Evolutionary conservation across 2,888 invertebrate genomes (phyloP).

Genomic region (Tetranychus piercei): DNA sequence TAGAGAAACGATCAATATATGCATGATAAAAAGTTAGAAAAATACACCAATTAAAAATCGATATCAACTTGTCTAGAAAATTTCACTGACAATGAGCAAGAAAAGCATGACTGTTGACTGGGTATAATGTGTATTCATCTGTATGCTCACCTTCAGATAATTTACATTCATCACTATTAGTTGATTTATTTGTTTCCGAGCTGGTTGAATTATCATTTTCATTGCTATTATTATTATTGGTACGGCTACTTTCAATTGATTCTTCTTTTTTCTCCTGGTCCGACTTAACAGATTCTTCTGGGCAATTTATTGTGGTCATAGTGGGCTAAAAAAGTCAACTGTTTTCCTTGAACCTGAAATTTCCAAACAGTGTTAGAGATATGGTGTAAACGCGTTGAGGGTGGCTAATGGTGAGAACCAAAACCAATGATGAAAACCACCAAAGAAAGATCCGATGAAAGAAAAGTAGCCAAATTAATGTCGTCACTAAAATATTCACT

Average conservation of each 20-base stretch:
- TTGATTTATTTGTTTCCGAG: background rate
- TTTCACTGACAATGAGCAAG: background rate
- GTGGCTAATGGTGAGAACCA: background rate
- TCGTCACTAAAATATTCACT: background rate
- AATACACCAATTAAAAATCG: background rate
- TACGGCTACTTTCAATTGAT: background rate
- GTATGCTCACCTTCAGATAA: background rate
- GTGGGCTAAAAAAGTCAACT: background rate
- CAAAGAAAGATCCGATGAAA: background rate
- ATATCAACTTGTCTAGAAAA: background rate
- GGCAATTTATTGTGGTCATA: background rate
- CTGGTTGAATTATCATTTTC: background rate
- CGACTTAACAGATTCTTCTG: background rate
- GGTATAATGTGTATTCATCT: background rate
- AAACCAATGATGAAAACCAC: background rate
- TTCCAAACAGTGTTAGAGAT: background rate
- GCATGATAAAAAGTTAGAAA: background rate
- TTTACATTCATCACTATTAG: background rate
- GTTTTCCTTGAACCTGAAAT: background rate
- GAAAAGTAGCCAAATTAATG: background rate
- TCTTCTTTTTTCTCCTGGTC: background rate
- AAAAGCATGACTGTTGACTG: background rate
- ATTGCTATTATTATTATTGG: background rate
- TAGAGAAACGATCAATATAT: background rate
- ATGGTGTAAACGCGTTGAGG: background rate